phyloP scores from a whole-genome alignment of 1,140 invertebrate genomes.

The Heterodera schachtii region DNA sequence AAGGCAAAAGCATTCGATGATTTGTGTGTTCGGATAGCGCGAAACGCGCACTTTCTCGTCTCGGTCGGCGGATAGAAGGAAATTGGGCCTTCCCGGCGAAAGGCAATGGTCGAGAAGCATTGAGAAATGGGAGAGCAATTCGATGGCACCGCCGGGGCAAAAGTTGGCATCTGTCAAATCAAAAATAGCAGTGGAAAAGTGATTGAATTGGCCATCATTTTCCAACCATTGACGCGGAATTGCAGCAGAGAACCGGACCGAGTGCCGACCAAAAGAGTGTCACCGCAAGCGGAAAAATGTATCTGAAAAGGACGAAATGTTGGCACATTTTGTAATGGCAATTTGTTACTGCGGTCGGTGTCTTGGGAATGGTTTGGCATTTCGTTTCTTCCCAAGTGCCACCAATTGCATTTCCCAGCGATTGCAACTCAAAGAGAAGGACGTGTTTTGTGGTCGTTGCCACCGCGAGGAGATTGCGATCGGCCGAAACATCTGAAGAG shows the following conservation, averaged over 20 bases:
- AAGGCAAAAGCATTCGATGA: slow-evolving; percentile 36
- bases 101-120: slow-evolving; percentile 37
- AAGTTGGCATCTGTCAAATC: background rate
- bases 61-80: slow-evolving; percentile 35
- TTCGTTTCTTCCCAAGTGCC: background rate
- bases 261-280: slow-evolving; percentile 5
- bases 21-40: slow-evolving; percentile 34
- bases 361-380: background rate
- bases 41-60: slow-evolving; percentile 44
- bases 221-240: background rate
- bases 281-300: background rate
- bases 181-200: background rate
- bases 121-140: slow-evolving; percentile 23
- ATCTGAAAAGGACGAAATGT: background rate
- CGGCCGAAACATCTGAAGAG: background rate
- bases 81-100: slow-evolving; percentile 23
- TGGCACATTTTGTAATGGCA: no score
- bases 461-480: background rate
- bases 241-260: background rate
- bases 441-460: slow-evolving; percentile 6
- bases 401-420: background rate
- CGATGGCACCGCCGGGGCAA: background rate
- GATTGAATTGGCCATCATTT: background rate
- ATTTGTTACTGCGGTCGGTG: background rate
- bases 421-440: background rate